Evolutionary conservation across 2,797 vertebrate species (phyloP), one percentile per base, ranked within the genome.

Genomic region (Scleropages formosus): DNA sequence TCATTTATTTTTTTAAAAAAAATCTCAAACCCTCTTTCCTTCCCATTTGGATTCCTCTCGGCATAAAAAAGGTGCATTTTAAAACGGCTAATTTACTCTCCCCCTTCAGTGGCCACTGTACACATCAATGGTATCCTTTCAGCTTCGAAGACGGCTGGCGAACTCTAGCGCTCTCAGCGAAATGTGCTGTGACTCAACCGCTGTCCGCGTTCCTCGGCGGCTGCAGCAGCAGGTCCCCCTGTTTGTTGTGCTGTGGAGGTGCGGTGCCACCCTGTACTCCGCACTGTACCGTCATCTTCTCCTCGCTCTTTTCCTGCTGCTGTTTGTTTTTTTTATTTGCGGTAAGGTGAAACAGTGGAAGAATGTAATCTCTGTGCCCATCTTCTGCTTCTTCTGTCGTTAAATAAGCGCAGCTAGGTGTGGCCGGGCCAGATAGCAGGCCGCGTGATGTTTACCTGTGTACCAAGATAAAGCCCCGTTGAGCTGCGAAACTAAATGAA

Each of bases 381-480:
- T 74, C 75, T 72, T 72, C 39, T 73, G 58, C 78, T 76, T 76
- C 39, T 26, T 51, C 72, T 77, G 73, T 60, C 77, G 80, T 77
- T 72, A 79, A 79, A 79, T 79, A 72, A 72, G 71, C 63, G 74
- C 10, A 71, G 76, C 75, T 59, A 80, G 80, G 82, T 75, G 82
- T 78, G 80, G 69, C 67, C 20, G 58, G 15, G 56, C 58, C 47
- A 77, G 73, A 73, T 78, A 77, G 75, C 73, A 74, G 73, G 75
- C 64, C 62, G 74, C 67, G 73, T 74, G 70, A 6, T 78, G 77
- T 84, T 82, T 84, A 84, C 81, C 79, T 80, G 81, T 81, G 78
- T 79, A 75, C 75, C 77, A 62, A 82, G 75, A 78, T 75, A 78
- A 76, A 68, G 60, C 60, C 74, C 72, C 62, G 73, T 81, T 82